Percentiles rank a stretch among this genome's conserved stretches.
Conservation (phyloP, 2,888 invertebrate genomes). For the Dichetophora obliterata region DNA sequence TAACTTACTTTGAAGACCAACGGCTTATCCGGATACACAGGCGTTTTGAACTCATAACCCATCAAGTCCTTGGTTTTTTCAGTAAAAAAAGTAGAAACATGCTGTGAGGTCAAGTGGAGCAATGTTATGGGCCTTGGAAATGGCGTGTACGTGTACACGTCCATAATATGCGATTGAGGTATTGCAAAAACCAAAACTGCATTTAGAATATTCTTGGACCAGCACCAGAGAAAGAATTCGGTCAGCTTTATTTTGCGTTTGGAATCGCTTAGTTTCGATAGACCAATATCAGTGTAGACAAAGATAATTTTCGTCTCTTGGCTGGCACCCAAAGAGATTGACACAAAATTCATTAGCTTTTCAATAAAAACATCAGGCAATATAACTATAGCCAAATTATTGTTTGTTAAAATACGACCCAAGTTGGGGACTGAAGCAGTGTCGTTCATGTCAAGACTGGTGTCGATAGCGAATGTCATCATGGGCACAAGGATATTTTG, state of each 20-base stretch:
- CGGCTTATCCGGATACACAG: conserved; percentile 45
- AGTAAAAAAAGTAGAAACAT: conserved; percentile 39
- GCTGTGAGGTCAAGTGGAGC: conserved; percentile 35
- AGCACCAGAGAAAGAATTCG: conserved; percentile 50
- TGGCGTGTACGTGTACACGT: conserved; percentile 48
- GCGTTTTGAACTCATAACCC: conserved; percentile 43
- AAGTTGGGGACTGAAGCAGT: conserved; percentile 39
- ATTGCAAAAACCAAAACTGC: conserved; percentile 45
- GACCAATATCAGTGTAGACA: conserved; percentile 31
- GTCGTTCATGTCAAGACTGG: conserved; percentile 43
- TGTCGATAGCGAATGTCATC: conserved; percentile 39
- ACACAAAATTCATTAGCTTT: conserved; percentile 44
- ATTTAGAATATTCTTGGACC: conserved; percentile 50
- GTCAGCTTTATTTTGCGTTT: conserved; percentile 38
- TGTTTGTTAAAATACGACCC: conserved; percentile 41
- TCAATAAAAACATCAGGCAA: conserved; percentile 45
- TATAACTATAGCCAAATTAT: conserved; percentile 49
- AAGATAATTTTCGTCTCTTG: conserved; percentile 50
- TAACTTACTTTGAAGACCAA: conserved; percentile 46
- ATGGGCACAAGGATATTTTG: conserved; percentile 4
- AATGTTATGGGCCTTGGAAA: conserved; percentile 40
- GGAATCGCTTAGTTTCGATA: not conserved
- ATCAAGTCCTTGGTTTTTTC: conserved; percentile 44
- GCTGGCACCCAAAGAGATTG: conserved; percentile 44
- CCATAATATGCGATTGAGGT: conserved; percentile 17